phyloP scores from a whole-genome alignment of 2,888 invertebrate genomes.

The Ochlodes sylvanus region DNA sequence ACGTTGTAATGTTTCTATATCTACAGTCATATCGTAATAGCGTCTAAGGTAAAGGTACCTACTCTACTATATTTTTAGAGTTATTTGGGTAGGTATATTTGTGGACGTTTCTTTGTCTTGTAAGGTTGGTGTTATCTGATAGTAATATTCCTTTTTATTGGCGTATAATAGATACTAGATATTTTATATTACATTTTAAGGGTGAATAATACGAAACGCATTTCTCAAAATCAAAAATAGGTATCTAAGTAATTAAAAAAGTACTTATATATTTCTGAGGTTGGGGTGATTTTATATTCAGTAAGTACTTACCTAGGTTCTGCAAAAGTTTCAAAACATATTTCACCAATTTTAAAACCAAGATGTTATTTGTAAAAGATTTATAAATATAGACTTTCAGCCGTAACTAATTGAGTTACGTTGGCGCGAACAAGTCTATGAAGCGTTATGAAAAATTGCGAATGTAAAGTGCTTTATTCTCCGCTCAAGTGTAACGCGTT shows the following conservation, averaged over 20 bases:
- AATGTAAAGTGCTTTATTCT: neutral
- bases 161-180: too few species aligned
- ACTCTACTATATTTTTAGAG: neutral
- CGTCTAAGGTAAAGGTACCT: neutral
- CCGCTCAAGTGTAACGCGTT: neutral
- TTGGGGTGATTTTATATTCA: too few species aligned
- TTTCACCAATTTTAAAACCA: too few species aligned
- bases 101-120: neutral
- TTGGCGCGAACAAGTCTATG: neutral
- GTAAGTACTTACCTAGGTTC: too few species aligned
- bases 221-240: too few species aligned
- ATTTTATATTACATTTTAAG: too few species aligned
- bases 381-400: too few species aligned
- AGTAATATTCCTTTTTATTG: neutral
- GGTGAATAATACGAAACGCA: too few species aligned
- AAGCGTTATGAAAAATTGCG: neutral
- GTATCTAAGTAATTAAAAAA: too few species aligned
- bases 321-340: too few species aligned
- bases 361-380: too few species aligned
- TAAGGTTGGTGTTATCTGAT: neutral
- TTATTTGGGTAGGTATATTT: neutral
- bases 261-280: too few species aligned
- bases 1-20: constrained; percentile 7
- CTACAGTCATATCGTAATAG: constrained; percentile 1
- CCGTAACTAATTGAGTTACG: neutral